phyloP scores from a whole-genome alignment of 2,797 vertebrate species.

The Anas bahamensis region DNA sequence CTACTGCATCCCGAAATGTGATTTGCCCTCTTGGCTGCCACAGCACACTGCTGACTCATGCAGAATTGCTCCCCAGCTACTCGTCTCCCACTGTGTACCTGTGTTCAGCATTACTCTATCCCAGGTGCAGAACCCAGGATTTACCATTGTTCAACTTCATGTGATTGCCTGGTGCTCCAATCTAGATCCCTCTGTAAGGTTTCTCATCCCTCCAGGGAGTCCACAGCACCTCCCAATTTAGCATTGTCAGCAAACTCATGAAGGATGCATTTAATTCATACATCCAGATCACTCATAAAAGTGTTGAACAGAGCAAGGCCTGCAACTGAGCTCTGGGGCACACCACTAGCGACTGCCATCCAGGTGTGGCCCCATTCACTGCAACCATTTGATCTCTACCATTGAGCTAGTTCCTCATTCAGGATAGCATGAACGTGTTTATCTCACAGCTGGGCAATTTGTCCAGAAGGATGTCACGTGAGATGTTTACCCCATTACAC shows the following conservation, averaged over 20 bases:
- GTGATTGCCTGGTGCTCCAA: not conserved
- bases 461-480: rapidly evolving
- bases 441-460: not conserved
- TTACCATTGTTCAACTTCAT: not conserved
- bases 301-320: not conserved
- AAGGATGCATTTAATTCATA: not conserved
- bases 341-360: not conserved
- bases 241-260: not conserved
- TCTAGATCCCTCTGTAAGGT: not conserved
- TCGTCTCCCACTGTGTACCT: not conserved
- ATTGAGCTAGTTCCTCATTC: not conserved
- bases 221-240: not conserved
- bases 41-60: not conserved
- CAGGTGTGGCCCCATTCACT: not conserved
- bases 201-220: not conserved
- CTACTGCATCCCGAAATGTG: no score
- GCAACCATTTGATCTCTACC: not conserved
- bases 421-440: not conserved
- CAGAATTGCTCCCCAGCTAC: not conserved
- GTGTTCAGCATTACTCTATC: not conserved
- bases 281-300: not conserved
- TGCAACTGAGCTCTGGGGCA: not conserved
- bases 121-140: not conserved
- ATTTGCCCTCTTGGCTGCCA: not conserved
- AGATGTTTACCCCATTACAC: not conserved